Evolutionary conservation across 2,888 invertebrate genomes (phyloP), one percentile per base, ranked within the genome.

Genomic region (Hyposoter didymator): DNA sequence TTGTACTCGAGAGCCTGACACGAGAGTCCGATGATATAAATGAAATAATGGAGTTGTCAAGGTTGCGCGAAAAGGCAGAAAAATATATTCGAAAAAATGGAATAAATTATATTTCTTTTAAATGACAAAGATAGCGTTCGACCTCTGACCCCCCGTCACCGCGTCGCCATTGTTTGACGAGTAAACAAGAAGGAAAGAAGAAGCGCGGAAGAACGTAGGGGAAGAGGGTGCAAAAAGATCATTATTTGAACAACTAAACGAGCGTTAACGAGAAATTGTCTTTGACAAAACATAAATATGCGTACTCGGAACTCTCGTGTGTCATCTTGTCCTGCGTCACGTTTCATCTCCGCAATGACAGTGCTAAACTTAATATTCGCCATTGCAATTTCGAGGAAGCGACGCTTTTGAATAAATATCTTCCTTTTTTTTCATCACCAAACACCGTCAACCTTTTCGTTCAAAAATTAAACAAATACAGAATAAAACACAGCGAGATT

Each of bases 221-320:
- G 14, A 43, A 28, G 28, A 28, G 55, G 32, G 45, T 22, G 52
- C 1, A 28, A 47, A 47, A 28, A 69, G 28, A 14, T 47, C 28
- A 78, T 64, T 35, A 82, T 86, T 86, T 84, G 78, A 86, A 81
- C 82, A 84, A 78, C 72, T 70, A 81, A 59, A 67, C 7, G 67
- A 45, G 17, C 43, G 64, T 32, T 72, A 39, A 55, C 39, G 67
- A 73, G 19, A 66, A 79, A 64, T 76, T 32, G 22, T n/a, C 75
- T 80, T 47, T 52, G 62, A 72, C 70, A 64, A 76, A 80, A 72
- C 43, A 72, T 28, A 35, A 35, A 59, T 10, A 12, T 39, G 8
- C 32, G 22, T 75, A 47, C 79, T 43, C 43, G 52, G 82, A 64
- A 84, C 70, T 84, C n/a, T 84, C n/a, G 47, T 59, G 64, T 19